These are phyloP conservation scores for Synanceia verrucosa DNA, from an alignment of 2,797 vertebrate species.

Conservation along the genomic window DNA sequence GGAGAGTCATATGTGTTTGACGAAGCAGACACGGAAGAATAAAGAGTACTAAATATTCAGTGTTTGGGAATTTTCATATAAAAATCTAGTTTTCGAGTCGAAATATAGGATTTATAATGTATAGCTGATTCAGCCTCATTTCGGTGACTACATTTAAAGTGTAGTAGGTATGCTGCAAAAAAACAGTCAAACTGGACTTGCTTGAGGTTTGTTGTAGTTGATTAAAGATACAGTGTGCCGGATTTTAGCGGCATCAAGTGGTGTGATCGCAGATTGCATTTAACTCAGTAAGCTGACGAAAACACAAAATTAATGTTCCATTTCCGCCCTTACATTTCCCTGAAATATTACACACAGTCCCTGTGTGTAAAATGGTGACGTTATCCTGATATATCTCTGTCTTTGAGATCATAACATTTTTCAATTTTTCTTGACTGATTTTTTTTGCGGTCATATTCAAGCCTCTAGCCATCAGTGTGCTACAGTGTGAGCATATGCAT, in stretches of 20 bases:
- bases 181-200: too few species aligned
- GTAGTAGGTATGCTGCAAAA: neutral
- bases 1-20: constrained; percentile 28
- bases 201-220: too few species aligned
- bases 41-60: constrained; percentile 1
- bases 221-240: neutral
- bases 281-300: neutral
- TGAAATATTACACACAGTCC: neutral
- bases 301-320: too few species aligned
- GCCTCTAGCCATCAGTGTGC: neutral
- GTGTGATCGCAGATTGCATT: neutral
- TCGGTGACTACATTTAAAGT: neutral
- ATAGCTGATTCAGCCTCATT: neutral
- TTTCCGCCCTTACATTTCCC: too few species aligned
- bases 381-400: neutral
- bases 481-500: neutral
- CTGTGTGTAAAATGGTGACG: neutral
- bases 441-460: neutral
- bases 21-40: constrained; percentile 8
- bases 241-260: neutral
- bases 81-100: neutral
- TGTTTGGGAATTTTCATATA: neutral
- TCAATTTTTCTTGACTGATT: neutral
- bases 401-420: neutral
- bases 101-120: neutral